These are phyloP conservation scores for Sandelia bainsii DNA, from an alignment of 2,797 vertebrate genomes.

Conservation along the genomic window DNA sequence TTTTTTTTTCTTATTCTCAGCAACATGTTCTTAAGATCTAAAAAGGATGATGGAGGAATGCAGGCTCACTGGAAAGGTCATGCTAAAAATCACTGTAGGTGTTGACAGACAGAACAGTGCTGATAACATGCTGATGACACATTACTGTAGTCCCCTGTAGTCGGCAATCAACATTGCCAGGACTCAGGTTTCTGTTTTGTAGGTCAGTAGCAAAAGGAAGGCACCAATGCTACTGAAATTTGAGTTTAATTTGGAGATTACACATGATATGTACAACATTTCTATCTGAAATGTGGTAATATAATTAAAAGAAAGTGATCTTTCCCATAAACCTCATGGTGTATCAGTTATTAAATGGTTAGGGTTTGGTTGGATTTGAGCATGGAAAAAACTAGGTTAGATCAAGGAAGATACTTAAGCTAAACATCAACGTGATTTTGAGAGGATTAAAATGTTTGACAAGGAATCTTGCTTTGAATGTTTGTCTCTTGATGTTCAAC, in stretches of 20 bases:
- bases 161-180: not conserved
- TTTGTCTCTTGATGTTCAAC: not conserved
- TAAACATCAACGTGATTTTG: no score
- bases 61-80: constrained; percentile 56
- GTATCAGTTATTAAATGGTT: no score
- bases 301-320: not conserved
- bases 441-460: not conserved
- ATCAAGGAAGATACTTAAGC: no score
- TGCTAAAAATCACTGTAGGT: constrained; percentile 32
- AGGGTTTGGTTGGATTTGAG: no score
- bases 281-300: not conserved
- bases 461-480: not conserved
- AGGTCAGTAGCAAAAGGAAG: not conserved
- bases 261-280: not conserved
- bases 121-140: constrained; percentile 20
- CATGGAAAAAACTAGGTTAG: not conserved
- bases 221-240: not conserved
- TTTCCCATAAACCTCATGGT: not conserved
- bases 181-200: not conserved
- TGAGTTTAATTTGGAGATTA: not conserved
- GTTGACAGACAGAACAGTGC: constrained; percentile 41
- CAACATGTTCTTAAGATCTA: constrained; percentile 48
- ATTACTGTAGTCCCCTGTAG: not conserved
- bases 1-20: not conserved
- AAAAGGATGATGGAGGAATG: constrained; percentile 37